These are phyloP conservation scores for Neotoma lepida DNA, from an alignment of 2,113 vertebrate species.

Conservation along the genomic window DNA sequence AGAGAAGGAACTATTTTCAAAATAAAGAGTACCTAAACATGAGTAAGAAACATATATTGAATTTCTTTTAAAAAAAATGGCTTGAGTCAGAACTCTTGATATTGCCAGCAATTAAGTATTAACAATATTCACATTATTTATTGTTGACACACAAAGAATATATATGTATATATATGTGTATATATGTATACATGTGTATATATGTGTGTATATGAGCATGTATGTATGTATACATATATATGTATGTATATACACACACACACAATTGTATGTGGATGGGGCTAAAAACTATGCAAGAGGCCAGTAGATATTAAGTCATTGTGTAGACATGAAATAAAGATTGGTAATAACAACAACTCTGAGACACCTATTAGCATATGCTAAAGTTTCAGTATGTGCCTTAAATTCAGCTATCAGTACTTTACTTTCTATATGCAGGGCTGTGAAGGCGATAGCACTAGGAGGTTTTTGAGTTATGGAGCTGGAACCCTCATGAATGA, in stretches of 20 bases:
- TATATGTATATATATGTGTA: background rate
- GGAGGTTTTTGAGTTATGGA: background rate
- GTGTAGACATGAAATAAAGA: background rate
- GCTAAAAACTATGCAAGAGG: background rate
- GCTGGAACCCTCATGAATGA: background rate
- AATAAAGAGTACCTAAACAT: background rate
- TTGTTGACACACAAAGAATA: background rate
- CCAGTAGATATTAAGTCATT: background rate
- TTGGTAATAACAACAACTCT: background rate
- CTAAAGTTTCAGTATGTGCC: background rate
- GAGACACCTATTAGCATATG: background rate
- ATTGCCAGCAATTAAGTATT: constrained; percentile 39
- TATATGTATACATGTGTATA: too few species aligned
- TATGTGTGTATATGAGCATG: too few species aligned
- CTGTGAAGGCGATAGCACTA: too few species aligned
- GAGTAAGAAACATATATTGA: background rate
- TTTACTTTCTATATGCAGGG: background rate
- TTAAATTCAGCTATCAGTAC: background rate
- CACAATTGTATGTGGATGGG: background rate
- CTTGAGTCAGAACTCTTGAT: constrained; percentile 51
- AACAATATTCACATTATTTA: constrained; percentile 4
- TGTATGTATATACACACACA: too few species aligned
- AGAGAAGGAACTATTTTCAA: constrained; percentile 6
- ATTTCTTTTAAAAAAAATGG: background rate
- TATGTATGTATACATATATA: too few species aligned